Conservation (phyloP, 1,140 invertebrate species). For the Scaptodrosophila lebanonensis region DNA sequence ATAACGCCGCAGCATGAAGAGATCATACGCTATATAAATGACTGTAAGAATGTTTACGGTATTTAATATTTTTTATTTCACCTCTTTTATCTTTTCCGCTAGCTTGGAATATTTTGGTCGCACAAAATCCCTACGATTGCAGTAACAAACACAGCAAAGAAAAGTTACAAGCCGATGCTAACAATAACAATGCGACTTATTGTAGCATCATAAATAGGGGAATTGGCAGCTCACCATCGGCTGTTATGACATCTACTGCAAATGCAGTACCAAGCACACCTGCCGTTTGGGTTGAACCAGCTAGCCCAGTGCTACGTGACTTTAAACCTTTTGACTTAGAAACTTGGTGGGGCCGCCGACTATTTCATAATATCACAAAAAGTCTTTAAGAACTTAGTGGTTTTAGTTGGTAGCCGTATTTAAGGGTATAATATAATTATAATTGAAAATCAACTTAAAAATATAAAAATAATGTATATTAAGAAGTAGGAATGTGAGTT, state of each 20-base stretch:
- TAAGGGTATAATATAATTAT: too few relatives aligned
- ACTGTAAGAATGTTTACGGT: slow-evolving; percentile 51
- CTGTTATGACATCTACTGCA: too few relatives aligned
- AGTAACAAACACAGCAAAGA: slow-evolving; percentile 29
- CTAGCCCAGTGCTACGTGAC: slow-evolving; percentile 83
- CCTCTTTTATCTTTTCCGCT: neutral
- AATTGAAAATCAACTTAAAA: too few relatives aligned
- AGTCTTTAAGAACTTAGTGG: too few relatives aligned
- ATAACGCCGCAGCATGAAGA: slow-evolving; percentile 78
- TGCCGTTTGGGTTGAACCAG: slow-evolving; percentile 85
- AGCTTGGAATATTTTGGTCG: slow-evolving; percentile 76
- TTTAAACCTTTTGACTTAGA: slow-evolving; percentile 92
- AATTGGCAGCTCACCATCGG: slow-evolving; percentile 36
- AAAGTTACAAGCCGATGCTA: slow-evolving; percentile 53
- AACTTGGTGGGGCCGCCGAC: slow-evolving; percentile 90
- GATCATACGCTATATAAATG: slow-evolving; percentile 78
- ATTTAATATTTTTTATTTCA: neutral
- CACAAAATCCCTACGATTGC: slow-evolving; percentile 72
- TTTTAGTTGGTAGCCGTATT: slow-evolving; percentile 4
- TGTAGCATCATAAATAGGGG: slow-evolving; percentile 50
- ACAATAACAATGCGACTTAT: slow-evolving; percentile 59
- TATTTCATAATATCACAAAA: slow-evolving; percentile 88
- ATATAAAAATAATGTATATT: too few relatives aligned
- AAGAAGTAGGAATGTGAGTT: too few relatives aligned
- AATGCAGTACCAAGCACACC: too few relatives aligned